Conservation (phyloP, 2,797 vertebrate species). For the Heterohyrax brucei region DNA sequence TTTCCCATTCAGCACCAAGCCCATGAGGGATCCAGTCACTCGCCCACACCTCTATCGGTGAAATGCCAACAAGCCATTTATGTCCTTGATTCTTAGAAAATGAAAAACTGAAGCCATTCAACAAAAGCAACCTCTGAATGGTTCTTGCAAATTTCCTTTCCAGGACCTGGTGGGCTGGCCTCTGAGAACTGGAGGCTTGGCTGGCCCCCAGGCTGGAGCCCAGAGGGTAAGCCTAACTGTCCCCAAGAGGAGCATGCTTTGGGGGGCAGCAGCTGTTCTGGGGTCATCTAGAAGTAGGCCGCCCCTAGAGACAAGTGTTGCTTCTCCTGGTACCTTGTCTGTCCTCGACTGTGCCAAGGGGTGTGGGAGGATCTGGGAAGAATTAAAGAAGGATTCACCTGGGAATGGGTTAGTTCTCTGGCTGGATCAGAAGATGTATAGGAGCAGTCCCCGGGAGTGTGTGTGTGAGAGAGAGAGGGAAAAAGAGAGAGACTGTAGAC, state of each 20-base stretch:
- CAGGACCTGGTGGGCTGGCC: background rate
- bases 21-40: conserved; percentile 66
- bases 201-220: background rate
- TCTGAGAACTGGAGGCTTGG: background rate
- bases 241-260: background rate
- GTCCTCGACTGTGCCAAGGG: background rate
- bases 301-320: accelerated
- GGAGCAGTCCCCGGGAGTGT: too few relatives aligned
- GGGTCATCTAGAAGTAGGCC: background rate
- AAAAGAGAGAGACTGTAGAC: background rate
- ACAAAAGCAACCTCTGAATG: conserved; percentile 68
- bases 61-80: conserved; percentile 82
- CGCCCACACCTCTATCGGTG: conserved; percentile 78
- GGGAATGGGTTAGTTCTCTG: background rate
- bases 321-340: background rate
- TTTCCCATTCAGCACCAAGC: conserved; percentile 1
- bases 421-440: background rate
- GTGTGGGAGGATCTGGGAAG: accelerated
- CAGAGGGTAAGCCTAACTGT: background rate
- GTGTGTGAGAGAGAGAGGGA: background rate
- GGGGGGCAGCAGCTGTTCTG: background rate
- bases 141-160: background rate
- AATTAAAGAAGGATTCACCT: background rate
- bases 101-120: conserved; percentile 78
- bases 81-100: conserved; percentile 79